A percentile compares a stretch with the other conserved stretches of the same genome.
Conservation (phyloP, 2,113 vertebrate genomes). For the Myrmophylax atrothorax region DNA sequence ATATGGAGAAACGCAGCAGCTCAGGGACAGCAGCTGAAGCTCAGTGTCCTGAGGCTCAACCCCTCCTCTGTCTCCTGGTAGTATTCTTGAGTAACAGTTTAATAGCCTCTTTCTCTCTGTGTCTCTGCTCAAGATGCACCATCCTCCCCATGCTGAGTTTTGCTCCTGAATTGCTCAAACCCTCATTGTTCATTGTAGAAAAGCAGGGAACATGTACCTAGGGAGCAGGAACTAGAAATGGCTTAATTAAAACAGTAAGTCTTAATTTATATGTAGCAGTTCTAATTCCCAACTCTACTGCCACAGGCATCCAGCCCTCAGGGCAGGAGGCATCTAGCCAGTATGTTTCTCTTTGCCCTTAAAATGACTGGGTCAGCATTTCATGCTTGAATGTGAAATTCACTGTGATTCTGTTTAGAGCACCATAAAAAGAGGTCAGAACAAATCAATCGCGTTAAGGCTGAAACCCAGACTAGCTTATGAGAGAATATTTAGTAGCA, state of each 20-base stretch:
- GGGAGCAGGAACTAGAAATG: conserved; percentile 40
- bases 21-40: conserved; percentile 3
- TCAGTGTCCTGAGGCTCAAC: background rate
- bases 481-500: conserved; percentile 64
- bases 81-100: background rate
- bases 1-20: background rate
- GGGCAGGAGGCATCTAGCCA: conserved; percentile 52
- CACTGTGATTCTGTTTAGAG: conserved; percentile 66
- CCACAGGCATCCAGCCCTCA: conserved; percentile 7
- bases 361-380: conserved; percentile 68
- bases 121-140: background rate
- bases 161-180: background rate
- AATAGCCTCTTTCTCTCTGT: background rate
- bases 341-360: conserved; percentile 54
- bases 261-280: conserved; percentile 41
- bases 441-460: conserved; percentile 63
- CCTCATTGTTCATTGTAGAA: background rate
- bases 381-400: conserved; percentile 68
- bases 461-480: conserved; percentile 58
- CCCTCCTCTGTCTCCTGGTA: background rate
- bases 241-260: conserved; percentile 48
- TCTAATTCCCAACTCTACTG: conserved; percentile 21
- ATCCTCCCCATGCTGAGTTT: background rate
- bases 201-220: background rate
- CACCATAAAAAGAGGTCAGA: conserved; percentile 70